Base-by-base conservation (phyloP, 2,113 vertebrate species). In the Spea multiplicata region DNA sequence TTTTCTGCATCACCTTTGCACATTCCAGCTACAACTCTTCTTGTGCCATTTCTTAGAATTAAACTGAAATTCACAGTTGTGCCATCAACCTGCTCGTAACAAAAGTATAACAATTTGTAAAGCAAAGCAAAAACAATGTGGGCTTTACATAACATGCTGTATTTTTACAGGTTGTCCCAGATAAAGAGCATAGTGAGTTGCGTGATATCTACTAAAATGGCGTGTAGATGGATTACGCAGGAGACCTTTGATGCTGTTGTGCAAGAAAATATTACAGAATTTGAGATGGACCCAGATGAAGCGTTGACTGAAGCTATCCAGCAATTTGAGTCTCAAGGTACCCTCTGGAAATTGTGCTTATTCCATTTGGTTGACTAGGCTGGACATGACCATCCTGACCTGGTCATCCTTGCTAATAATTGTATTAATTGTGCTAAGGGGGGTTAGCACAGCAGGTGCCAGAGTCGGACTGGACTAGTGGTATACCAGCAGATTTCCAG, bases 241-340 rank as follows among this genome's bases (percentile, higher is more conserved):
- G 96, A 99, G 30, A 99, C 96, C 0, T 99, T 99, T 44, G 96
- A 99, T 12, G 92, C 92, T 0, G 95, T 91, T 0, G 95, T 99
- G 57, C 91, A 84, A 45, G 97, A 99, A 74, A 99, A 98, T 83
- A 92, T 97, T 1, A 85, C 89, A 0, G 97, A 99, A 64, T 97
- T 99, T 30, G 94, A 93, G 57, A 95, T 99, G 96, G 94, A 92
- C 0, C 88, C 92, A 0, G 93, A 91, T 8, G 97, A 98, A 80
- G 96, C 97, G 0, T 61, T 98, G 77, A 90, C 76, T 3, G 97
- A 98, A 6, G 96, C 97, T 0, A 86, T 95, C 74, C 93, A 94
- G 81, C 97, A 99, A 86, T 97, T 99, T 79, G 94, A 97, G 74
- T 94, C 95, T 46, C 97, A 99, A 88, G 96, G 97, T 98, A 88